Evolutionary conservation across 2,797 vertebrate species (phyloP), one percentile per base, ranked within the genome.

Genomic region (Potorous gilbertii): DNA sequence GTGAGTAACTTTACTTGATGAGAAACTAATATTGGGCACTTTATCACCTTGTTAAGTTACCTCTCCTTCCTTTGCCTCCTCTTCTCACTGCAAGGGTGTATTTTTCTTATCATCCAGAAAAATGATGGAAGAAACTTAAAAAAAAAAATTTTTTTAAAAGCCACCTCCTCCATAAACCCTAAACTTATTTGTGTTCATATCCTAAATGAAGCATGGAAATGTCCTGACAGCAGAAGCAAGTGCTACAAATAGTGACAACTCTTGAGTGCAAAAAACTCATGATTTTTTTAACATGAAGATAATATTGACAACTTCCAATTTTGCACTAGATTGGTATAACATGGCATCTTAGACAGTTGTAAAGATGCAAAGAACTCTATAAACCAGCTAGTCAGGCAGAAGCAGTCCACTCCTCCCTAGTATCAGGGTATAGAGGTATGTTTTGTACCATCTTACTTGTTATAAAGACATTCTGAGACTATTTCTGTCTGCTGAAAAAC

Each of bases 401-500:
- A 34, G 55, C 92, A 29, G 90, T 34, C 92, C 55, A 96, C 40
- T 94, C 55, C 94, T 91, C 40, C 55, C 87, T 90, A 50, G 52
- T 54, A 90, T 90, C 8, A 40, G 56, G 56, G 54, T 29, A 90
- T 21, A 94, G 56, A 97, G 34, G 55, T 9, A 91, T 1, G 55
- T 46, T 34, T 91, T 55, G 14, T 52, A 89, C 92, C 92, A 94
- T 93, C 54, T 92, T 31, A 21, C 91, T 93, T 55, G 74, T 74
- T 66, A 81, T 74, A 93, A 96, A 96, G 56, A 55, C 52, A 34
- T 94, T 31, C 28, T 62, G 92, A 90, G 94, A 92, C 28, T 92
- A 54, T 50, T 95, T 91, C 74, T 62, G 74, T 93, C 16, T 94
- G 34, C 21, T 94, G 74, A 96, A 90, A 93, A 95, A 91, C 56